Evolutionary conservation across 1,140 invertebrate species (phyloP).

Genomic region (Macrostomum lignano): DNA sequence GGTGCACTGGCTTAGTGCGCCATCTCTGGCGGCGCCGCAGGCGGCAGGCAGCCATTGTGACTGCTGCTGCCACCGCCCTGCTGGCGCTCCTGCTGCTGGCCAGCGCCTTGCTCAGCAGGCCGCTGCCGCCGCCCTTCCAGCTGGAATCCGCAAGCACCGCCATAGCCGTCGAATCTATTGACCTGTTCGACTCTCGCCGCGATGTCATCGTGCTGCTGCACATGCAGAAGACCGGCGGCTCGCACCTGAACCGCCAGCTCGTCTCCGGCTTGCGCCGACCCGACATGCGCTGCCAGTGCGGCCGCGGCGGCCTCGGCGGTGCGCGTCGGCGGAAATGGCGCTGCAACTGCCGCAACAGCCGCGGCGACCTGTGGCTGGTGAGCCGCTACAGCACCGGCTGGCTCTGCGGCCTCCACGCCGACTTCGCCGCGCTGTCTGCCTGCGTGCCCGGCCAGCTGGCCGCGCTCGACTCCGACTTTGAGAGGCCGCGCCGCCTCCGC

Average conservation of each 20-base stretch:
- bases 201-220: constrained; percentile 94
- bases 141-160: too few relatives aligned
- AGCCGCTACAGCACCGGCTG: constrained; percentile 90
- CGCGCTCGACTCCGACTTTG: constrained; percentile 12
- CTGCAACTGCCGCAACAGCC: constrained; percentile 16
- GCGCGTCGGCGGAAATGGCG: constrained; percentile 11
- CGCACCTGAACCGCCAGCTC: constrained; percentile 71
- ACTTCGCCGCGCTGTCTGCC: constrained; percentile 78
- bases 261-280: constrained; percentile 38
- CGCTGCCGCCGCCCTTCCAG: too few relatives aligned
- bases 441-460: constrained; percentile 28
- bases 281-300: constrained; percentile 1
- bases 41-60: too few relatives aligned
- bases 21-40: too few relatives aligned
- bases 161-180: too few relatives aligned
- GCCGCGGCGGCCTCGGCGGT: neutral
- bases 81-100: too few relatives aligned
- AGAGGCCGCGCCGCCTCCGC: neutral
- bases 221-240: constrained; percentile 71
- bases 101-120: too few relatives aligned
- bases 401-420: constrained; percentile 89
- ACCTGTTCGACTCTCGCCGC: neutral
- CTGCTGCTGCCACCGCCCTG: too few relatives aligned
- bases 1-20: too few relatives aligned
- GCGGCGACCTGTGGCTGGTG: constrained; percentile 48